phyloP scores from a whole-genome alignment of 2,797 vertebrate species.

The Tenualosa ilisha region DNA sequence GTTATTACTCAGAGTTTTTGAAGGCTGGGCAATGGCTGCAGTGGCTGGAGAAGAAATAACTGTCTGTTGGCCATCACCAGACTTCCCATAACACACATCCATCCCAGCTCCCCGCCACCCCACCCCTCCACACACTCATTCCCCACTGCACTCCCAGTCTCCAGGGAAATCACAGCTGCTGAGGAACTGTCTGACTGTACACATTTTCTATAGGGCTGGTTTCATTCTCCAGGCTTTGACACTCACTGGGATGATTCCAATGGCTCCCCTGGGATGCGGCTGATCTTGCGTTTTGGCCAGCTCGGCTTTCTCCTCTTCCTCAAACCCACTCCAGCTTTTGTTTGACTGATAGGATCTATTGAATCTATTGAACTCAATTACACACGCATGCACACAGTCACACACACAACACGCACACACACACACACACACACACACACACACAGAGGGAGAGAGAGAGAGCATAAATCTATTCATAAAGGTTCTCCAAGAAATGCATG shows the following conservation, averaged over 20 bases:
- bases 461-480: slow-evolving; percentile 5
- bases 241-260: slow-evolving; percentile 29
- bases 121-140: neutral
- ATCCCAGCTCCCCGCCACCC: neutral
- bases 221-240: slow-evolving; percentile 30
- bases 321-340: slow-evolving; percentile 12
- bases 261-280: slow-evolving; percentile 31
- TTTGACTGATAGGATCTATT: slow-evolving; percentile 12
- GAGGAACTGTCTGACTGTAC: slow-evolving; percentile 40
- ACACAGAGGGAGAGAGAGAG: neutral
- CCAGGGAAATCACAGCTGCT: slow-evolving; percentile 45
- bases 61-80: neutral
- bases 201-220: slow-evolving; percentile 36
- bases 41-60: neutral
- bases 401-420: neutral
- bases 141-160: neutral
- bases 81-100: slow-evolving; percentile 3
- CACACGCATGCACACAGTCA: slow-evolving; percentile 8
- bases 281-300: neutral
- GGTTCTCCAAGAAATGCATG: slow-evolving; percentile 17
- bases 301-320: slow-evolving; percentile 22
- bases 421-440: slow-evolving; percentile 15
- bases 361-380: slow-evolving; percentile 26
- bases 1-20: neutral
- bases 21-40: neutral